Conservation (phyloP, 2,113 vertebrate species). For the Atractosteus spatula region DNA sequence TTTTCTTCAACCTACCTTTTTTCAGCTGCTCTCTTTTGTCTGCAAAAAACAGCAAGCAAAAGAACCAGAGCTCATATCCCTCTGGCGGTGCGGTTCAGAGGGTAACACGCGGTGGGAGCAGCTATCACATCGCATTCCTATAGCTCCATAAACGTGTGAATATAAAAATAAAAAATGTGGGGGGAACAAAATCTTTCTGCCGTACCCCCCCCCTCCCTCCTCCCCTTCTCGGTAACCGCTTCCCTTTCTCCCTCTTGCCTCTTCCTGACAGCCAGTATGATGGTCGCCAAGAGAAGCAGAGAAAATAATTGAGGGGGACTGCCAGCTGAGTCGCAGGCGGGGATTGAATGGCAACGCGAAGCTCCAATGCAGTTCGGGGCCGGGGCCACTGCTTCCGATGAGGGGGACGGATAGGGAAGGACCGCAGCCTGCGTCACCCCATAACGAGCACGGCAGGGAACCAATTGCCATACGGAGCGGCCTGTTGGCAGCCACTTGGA, state of each 20-base stretch:
- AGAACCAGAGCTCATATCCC: slow-evolving; percentile 62
- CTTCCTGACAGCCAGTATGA: slow-evolving; percentile 64
- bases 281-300: slow-evolving; percentile 44
- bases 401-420: slow-evolving; percentile 42
- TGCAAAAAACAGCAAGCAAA: slow-evolving; percentile 67
- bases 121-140: slow-evolving; percentile 48
- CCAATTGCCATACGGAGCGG: slow-evolving; percentile 48
- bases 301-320: slow-evolving; percentile 47
- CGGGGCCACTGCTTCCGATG: slow-evolving; percentile 42
- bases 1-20: slow-evolving; percentile 37
- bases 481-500: slow-evolving; percentile 55
- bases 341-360: slow-evolving; percentile 43
- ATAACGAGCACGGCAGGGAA: slow-evolving; percentile 42
- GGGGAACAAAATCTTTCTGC: not conserved
- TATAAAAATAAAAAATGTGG: not conserved
- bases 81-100: slow-evolving; percentile 50
- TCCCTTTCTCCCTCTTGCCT: slow-evolving; percentile 43
- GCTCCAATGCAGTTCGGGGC: slow-evolving; percentile 45
- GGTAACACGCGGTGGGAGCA: slow-evolving; percentile 40
- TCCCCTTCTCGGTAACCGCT: slow-evolving; percentile 43
- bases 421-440: slow-evolving; percentile 21
- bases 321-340: slow-evolving; percentile 39
- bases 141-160: slow-evolving; percentile 8
- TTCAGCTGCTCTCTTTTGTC: slow-evolving; percentile 70
- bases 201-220: slow-evolving; percentile 19